Conservation (phyloP, 2,797 vertebrate species). For the Eutrigla gurnardus region DNA sequence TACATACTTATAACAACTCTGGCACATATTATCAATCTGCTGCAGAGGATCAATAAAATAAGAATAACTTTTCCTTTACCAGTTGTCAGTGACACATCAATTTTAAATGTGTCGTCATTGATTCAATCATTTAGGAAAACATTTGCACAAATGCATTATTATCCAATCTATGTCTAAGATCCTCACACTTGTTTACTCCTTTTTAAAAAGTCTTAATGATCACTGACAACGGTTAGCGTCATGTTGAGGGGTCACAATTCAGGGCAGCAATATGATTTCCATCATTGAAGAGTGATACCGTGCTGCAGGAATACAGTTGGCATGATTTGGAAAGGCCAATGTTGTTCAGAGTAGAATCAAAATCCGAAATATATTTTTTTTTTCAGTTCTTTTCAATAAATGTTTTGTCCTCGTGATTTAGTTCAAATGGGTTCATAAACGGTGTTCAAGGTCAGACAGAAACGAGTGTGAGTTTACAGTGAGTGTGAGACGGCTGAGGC, state of each 20-base stretch:
- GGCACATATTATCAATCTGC: neutral
- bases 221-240: too few species aligned
- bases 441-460: neutral
- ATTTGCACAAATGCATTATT: neutral
- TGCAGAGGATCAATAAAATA: neutral
- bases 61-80: neutral
- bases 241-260: rapidly evolving
- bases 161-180: neutral
- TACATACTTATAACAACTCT: neutral
- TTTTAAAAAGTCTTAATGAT: neutral
- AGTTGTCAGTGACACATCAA: neutral
- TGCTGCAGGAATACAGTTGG: neutral
- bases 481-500: neutral
- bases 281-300: neutral
- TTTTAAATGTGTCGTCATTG: neutral
- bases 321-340: neutral
- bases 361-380: too few species aligned
- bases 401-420: neutral
- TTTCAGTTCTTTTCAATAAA: neutral
- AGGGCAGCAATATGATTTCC: neutral
- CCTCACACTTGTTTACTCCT: neutral
- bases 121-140: neutral
- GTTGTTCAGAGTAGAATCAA: neutral
- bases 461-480: constrained; percentile 5
- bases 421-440: neutral